Evolutionary conservation across 2,888 invertebrate genomes (phyloP).

Genomic region (Nymphalis polychloros): DNA sequence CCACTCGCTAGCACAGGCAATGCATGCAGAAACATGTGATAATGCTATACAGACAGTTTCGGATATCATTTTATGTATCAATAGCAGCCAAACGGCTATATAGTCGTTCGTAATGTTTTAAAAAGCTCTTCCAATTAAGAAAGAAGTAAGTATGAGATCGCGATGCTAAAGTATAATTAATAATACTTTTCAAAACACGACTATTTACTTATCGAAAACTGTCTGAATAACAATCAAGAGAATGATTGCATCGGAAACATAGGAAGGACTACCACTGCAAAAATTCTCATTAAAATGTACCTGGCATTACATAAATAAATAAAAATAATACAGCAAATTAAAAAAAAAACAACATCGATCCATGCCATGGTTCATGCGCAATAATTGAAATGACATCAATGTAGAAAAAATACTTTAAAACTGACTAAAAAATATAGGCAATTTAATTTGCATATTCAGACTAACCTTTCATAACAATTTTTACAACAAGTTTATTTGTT

Average conservation of each 20-base stretch:
- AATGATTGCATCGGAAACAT: slow-evolving; percentile 31
- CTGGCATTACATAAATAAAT: slow-evolving; percentile 12
- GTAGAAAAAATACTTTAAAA: neutral
- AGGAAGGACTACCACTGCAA: neutral
- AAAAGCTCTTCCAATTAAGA: neutral
- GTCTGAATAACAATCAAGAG: slow-evolving; percentile 35
- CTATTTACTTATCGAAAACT: slow-evolving; percentile 24
- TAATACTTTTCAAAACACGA: neutral
- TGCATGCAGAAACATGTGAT: slow-evolving; percentile 61
- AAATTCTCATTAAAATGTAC: slow-evolving; percentile 10
- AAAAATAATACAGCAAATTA: slow-evolving; percentile 4
- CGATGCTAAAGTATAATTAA: neutral
- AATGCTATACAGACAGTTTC: slow-evolving; percentile 23
- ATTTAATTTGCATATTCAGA: no score
- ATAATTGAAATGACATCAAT: neutral
- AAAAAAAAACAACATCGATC: slow-evolving; percentile 5
- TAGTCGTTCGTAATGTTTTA: neutral
- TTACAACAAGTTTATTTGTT: neutral
- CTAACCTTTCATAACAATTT: neutral
- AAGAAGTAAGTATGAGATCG: neutral
- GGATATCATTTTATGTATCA: neutral
- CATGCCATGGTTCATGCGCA: slow-evolving; percentile 8
- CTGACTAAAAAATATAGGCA: neutral
- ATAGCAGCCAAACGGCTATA: neutral
- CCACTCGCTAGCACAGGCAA: slow-evolving; percentile 76